These are phyloP conservation scores for Poecilia velifera DNA, from an alignment of 2,797 vertebrate genomes.

Conservation along the genomic window DNA sequence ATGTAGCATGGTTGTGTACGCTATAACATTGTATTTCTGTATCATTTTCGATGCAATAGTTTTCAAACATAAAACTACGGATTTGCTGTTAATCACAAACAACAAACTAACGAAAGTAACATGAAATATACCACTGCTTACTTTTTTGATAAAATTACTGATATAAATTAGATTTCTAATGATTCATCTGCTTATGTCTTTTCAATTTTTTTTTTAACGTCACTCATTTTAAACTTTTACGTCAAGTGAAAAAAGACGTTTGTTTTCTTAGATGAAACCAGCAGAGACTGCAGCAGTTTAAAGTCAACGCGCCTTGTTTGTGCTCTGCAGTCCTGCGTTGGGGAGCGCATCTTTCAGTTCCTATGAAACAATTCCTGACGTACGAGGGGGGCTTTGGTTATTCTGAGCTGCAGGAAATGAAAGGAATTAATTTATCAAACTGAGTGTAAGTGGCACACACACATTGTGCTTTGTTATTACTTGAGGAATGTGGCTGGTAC, in stretches of 20 bases:
- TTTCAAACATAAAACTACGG: background rate
- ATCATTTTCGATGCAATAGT: background rate
- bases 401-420: constrained; percentile 34
- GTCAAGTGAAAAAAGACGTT: background rate
- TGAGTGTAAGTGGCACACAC: constrained; percentile 33
- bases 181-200: background rate
- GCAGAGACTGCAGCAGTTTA: constrained; percentile 26
- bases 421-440: constrained; percentile 59
- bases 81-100: background rate
- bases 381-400: constrained; percentile 16
- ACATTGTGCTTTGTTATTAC: constrained; percentile 28
- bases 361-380: constrained; percentile 24
- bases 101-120: background rate
- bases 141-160: background rate
- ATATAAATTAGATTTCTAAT: background rate
- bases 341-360: constrained; percentile 20
- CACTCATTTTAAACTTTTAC: background rate
- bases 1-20: background rate
- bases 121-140: background rate
- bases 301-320: background rate
- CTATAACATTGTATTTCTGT: background rate
- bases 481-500: constrained; percentile 14
- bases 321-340: background rate
- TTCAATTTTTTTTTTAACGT: background rate
- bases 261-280: background rate